Conservation (phyloP, 1,140 invertebrate genomes). For the fruit fly (Drosophila melanogaster) region Release_6_plus_ISO1_MT NC_004354.4:14869001-14869500, state of each 20-base stretch:
- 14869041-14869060: too few relatives aligned
- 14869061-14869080: not conserved
- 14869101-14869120: not conserved
- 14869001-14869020: too few relatives aligned
- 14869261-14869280: slow-evolving; percentile 30
- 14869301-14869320: slow-evolving; percentile 69
- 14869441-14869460: slow-evolving; percentile 28
- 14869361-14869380: slow-evolving; percentile 29
- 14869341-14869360: slow-evolving; percentile 53
- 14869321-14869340: slow-evolving; percentile 74
- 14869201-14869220: slow-evolving; percentile 15
- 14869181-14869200: slow-evolving; percentile 35
- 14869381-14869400: slow-evolving; percentile 3
- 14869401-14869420: not conserved
- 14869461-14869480: slow-evolving; percentile 26
- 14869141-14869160: not conserved
- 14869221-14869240: not conserved
- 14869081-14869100: too few relatives aligned
- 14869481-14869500: slow-evolving; percentile 57
- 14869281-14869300: slow-evolving; percentile 42
- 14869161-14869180: slow-evolving; percentile 29
- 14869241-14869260: not conserved
- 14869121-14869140: not conserved
- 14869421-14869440: slow-evolving; percentile 12
- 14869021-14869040: too few relatives aligned